These are phyloP conservation scores for Chironomus tentans DNA, from an alignment of 2,888 invertebrate species.

Conservation along the genomic window DNA sequence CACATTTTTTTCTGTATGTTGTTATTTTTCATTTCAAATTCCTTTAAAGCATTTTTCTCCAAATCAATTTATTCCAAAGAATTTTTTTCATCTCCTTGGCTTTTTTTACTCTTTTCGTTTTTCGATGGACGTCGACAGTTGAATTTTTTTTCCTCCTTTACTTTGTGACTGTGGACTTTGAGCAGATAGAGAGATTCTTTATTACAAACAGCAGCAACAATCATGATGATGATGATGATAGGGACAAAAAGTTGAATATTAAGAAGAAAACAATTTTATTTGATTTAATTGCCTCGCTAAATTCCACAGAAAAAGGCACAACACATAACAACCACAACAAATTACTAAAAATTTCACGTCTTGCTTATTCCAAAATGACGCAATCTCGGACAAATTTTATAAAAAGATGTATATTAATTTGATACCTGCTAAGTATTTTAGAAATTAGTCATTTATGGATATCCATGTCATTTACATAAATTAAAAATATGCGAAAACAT, in stretches of 20 bases:
- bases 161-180: background rate
- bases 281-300: conserved; percentile 3
- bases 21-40: conserved; percentile 16
- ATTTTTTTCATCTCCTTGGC: conserved; percentile 4
- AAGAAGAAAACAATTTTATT: background rate
- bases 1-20: conserved; percentile 10
- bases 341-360: background rate
- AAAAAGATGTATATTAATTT: background rate
- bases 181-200: background rate
- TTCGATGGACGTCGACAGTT: background rate
- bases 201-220: too few relatives aligned
- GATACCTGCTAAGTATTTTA: background rate
- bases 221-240: too few relatives aligned
- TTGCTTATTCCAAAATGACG: background rate
- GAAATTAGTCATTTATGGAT: conserved; percentile 16
- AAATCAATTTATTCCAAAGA: conserved; percentile 24
- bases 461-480: conserved; percentile 21
- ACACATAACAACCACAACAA: background rate
- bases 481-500: background rate
- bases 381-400: conserved; percentile 6
- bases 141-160: background rate
- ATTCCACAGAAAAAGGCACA: background rate
- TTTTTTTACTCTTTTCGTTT: background rate
- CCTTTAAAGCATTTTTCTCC: conserved; percentile 11
- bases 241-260: too few relatives aligned